These are phyloP conservation scores for Himalopsyche anomala DNA, from an alignment of 2,888 invertebrate genomes.

Conservation along the genomic window DNA sequence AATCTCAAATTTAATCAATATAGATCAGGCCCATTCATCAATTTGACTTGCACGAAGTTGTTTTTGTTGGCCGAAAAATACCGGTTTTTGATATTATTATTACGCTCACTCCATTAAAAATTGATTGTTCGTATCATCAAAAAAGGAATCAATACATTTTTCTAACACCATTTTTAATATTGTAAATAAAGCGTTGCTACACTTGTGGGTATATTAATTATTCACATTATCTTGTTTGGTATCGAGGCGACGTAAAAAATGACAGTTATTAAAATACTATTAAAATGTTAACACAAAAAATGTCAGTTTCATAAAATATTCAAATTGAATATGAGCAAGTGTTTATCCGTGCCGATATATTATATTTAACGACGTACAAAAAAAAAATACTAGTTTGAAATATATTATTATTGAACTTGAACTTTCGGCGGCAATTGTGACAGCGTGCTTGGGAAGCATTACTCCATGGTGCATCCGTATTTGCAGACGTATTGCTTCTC, in stretches of 20 bases:
- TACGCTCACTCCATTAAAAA: conserved; percentile 16
- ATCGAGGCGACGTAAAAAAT: neutral
- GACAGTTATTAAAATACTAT: conserved; percentile 17
- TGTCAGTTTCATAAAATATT: conserved; percentile 8
- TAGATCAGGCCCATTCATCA: conserved; percentile 62
- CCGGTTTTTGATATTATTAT: conserved; percentile 20
- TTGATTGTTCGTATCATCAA: conserved; percentile 30
- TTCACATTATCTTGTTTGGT: conserved; percentile 12
- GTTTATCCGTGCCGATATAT: no score
- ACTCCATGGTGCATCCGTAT: conserved; percentile 34
- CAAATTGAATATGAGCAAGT: neutral
- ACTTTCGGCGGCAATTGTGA: neutral
- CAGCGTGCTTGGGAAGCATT: conserved; percentile 11
- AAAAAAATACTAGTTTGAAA: no score
- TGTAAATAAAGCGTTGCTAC: conserved; percentile 2
- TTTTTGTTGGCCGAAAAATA: conserved; percentile 50
- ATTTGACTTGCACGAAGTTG: conserved; percentile 49
- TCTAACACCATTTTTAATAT: conserved; percentile 30
- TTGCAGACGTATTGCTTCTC: conserved; percentile 16
- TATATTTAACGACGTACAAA: no score
- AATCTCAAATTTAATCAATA: conserved; percentile 47
- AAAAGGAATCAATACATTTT: conserved; percentile 29
- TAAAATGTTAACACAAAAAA: conserved; percentile 16
- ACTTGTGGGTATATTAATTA: conserved; percentile 3
- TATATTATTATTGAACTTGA: conserved; percentile 10